phyloP scores from a whole-genome alignment of 2,113 vertebrate species.

The Siphamia tubifer region DNA sequence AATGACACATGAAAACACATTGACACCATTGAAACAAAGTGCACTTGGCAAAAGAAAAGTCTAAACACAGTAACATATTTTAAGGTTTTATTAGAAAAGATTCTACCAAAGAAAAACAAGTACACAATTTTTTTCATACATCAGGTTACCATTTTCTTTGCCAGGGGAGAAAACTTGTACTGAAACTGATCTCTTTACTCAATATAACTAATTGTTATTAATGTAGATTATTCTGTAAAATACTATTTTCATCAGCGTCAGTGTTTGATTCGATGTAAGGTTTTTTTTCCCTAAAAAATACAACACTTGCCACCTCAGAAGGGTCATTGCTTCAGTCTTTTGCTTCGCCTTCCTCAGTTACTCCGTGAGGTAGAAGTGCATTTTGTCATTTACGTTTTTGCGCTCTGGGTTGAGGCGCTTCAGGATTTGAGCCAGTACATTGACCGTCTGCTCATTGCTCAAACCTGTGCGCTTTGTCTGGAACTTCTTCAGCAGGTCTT shows the following conservation, averaged over 20 bases:
- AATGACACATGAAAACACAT: background rate
- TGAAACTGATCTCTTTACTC: background rate
- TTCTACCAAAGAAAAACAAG: background rate
- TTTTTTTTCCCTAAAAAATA: too few relatives aligned
- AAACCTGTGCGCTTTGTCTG: slow-evolving; percentile 93
- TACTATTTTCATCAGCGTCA: too few relatives aligned
- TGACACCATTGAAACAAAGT: background rate
- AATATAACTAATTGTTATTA: background rate
- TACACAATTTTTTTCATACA: background rate
- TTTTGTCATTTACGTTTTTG: slow-evolving; percentile 91
- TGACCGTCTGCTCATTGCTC: slow-evolving; percentile 94
- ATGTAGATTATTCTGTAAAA: too few relatives aligned
- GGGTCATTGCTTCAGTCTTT: background rate
- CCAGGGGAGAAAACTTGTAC: background rate
- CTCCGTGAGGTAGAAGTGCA: slow-evolving; percentile 94
- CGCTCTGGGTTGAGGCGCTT: slow-evolving; percentile 92
- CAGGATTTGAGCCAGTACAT: slow-evolving; percentile 92
- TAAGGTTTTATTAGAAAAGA: slow-evolving; percentile 32
- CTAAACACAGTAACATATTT: background rate
- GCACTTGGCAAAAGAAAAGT: background rate
- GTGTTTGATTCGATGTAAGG: too few relatives aligned
- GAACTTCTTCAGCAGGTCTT: slow-evolving; percentile 95
- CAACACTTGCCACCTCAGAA: background rate
- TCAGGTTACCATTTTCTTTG: background rate
- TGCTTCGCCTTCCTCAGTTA: slow-evolving; percentile 41